Conservation (phyloP, 64 coral and sea anemone genomes). For the Dendronephthya gigantea region DNA sequence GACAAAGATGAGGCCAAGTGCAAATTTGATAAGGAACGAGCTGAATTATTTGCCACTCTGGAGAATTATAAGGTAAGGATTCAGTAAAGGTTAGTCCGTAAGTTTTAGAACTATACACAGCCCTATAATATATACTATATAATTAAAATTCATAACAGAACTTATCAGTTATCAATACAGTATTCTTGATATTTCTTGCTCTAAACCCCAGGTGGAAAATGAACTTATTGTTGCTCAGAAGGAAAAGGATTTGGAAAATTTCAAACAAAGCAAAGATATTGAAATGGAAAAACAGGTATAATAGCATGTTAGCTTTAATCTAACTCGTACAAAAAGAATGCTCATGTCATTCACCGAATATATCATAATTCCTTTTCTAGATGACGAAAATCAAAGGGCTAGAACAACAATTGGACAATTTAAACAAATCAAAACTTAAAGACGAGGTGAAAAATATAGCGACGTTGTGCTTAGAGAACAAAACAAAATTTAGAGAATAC, state of each 20-base stretch:
- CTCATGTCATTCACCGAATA: no score
- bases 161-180: no score
- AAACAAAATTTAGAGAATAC: not conserved
- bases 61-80: conserved; percentile 88
- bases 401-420: not conserved
- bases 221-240: conserved; percentile 93
- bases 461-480: not conserved
- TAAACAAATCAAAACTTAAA: not conserved
- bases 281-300: conserved; percentile 25
- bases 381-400: not conserved
- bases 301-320: not conserved
- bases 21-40: conserved; percentile 70
- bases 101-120: not conserved
- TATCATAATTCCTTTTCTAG: not conserved
- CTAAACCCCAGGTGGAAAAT: conserved; percentile 66
- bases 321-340: not conserved
- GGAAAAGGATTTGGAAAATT: conserved; percentile 58
- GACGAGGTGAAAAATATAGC: not conserved
- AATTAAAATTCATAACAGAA: no score
- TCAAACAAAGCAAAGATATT: conserved; percentile 51
- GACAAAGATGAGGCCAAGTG: conserved; percentile 67
- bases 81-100: not conserved
- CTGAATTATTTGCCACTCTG: conserved; percentile 77
- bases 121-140: no score
- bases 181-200: no score